phyloP scores from a whole-genome alignment of 2,888 invertebrate genomes.

The Phymatocera aterrima region DNA sequence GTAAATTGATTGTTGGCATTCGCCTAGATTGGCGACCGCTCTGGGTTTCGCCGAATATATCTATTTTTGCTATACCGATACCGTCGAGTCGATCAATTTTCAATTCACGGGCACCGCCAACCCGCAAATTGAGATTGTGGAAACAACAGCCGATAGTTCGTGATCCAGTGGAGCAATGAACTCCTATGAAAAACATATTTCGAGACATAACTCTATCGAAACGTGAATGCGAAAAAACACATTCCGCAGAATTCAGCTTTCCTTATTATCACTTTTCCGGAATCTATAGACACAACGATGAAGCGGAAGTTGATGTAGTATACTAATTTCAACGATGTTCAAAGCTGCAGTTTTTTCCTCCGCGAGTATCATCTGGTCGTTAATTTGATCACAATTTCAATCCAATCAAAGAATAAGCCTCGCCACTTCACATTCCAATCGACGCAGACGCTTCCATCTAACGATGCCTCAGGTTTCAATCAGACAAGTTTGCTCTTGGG shows the following conservation, averaged over 20 bases:
- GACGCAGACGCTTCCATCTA: not conserved
- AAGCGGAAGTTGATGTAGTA: no score
- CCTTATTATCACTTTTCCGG: no score
- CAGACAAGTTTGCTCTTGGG: constrained; percentile 12
- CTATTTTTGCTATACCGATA: constrained; percentile 5
- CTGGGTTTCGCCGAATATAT: constrained; percentile 1
- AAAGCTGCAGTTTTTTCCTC: no score
- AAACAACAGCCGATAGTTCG: constrained; percentile 8
- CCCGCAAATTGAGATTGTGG: constrained; percentile 27
- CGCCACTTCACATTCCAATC: not conserved
- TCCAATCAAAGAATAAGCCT: no score
- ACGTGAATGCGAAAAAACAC: no score
- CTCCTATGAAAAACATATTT: constrained; percentile 1
- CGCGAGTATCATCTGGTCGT: no score
- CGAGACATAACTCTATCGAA: not conserved
- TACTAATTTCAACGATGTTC: no score
- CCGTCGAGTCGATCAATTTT: constrained; percentile 38
- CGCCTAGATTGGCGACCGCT: constrained; percentile 30
- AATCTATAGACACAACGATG: no score
- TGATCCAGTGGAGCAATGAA: not conserved
- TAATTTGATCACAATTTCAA: no score
- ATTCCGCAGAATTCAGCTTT: not conserved
- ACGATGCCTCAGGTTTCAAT: not conserved
- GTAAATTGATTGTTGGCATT: constrained; percentile 43
- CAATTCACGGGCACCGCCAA: constrained; percentile 16